These are phyloP conservation scores for Lysandra bellargus DNA, from an alignment of 2,888 invertebrate species.

Conservation along the genomic window DNA sequence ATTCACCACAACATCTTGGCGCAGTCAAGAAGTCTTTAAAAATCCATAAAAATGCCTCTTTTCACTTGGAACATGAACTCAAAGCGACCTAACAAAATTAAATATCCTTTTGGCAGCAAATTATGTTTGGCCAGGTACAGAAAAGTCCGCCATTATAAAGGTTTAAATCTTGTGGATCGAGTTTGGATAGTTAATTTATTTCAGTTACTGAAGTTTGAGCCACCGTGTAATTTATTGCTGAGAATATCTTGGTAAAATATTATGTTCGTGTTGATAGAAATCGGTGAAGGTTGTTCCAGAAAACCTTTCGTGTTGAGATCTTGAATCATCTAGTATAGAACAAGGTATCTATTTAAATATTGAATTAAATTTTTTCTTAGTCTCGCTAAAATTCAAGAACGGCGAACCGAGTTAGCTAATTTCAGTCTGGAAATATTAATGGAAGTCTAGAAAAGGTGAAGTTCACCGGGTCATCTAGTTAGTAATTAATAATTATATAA, in stretches of 20 bases:
- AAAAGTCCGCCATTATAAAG: constrained; percentile 9
- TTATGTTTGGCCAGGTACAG: constrained; percentile 19
- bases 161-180: constrained; percentile 23
- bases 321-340: no score
- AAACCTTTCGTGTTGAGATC: no score
- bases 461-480: no score
- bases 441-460: no score
- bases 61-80: background rate
- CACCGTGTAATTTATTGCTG: background rate
- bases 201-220: constrained; percentile 18
- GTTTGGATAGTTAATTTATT: constrained; percentile 30
- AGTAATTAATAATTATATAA: no score
- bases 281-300: background rate
- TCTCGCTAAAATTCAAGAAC: no score
- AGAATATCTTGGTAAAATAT: background rate
- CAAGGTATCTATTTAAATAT: no score
- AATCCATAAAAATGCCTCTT: background rate
- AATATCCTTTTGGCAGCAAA: constrained; percentile 19
- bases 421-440: no score
- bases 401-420: no score
- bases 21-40: background rate
- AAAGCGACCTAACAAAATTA: background rate
- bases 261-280: background rate
- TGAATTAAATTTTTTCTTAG: no score
- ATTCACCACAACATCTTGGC: background rate